A percentile compares a stretch with the other conserved stretches of the same genome.
phyloP scores from a whole-genome alignment of 2,888 invertebrate species.

The Orthosia gracilis region DNA sequence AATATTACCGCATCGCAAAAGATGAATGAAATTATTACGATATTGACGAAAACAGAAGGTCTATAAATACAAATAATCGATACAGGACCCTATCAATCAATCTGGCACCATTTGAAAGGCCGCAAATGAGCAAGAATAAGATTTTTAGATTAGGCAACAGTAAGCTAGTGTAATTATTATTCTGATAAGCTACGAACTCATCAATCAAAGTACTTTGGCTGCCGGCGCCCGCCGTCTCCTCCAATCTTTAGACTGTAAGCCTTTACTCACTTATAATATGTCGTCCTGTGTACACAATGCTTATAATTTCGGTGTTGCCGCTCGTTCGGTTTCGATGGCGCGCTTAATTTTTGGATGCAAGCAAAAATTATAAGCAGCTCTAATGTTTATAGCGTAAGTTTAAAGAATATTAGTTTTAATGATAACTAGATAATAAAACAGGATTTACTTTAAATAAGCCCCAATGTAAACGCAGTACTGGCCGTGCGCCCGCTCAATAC shows the following conservation, averaged over 20 bases:
- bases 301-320: slow-evolving; percentile 36
- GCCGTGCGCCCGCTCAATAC: too few relatives aligned
- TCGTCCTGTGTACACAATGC: slow-evolving; percentile 39
- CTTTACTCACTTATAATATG: slow-evolving; percentile 54
- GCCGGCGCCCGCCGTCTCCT: slow-evolving; percentile 61
- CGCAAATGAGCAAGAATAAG: slow-evolving; percentile 64
- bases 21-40: slow-evolving; percentile 14
- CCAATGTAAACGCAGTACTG: too few relatives aligned
- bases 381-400: slow-evolving; percentile 14
- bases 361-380: slow-evolving; percentile 9
- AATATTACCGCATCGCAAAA: background rate
- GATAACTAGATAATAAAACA: slow-evolving; percentile 35
- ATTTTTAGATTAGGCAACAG: slow-evolving; percentile 66
- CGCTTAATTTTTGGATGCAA: slow-evolving; percentile 14
- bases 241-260: slow-evolving; percentile 65
- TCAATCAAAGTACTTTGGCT: slow-evolving; percentile 76
- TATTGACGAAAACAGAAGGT: slow-evolving; percentile 5
- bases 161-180: slow-evolving; percentile 70
- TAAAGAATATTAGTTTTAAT: slow-evolving; percentile 21
- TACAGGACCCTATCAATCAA: slow-evolving; percentile 64
- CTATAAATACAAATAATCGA: slow-evolving; percentile 41
- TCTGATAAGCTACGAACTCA: slow-evolving; percentile 71
- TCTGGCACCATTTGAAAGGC: slow-evolving; percentile 52
- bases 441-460: too few relatives aligned
- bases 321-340: too few relatives aligned